Conservation (phyloP, 2,888 invertebrate genomes). For the Micropterix aruncella region DNA sequence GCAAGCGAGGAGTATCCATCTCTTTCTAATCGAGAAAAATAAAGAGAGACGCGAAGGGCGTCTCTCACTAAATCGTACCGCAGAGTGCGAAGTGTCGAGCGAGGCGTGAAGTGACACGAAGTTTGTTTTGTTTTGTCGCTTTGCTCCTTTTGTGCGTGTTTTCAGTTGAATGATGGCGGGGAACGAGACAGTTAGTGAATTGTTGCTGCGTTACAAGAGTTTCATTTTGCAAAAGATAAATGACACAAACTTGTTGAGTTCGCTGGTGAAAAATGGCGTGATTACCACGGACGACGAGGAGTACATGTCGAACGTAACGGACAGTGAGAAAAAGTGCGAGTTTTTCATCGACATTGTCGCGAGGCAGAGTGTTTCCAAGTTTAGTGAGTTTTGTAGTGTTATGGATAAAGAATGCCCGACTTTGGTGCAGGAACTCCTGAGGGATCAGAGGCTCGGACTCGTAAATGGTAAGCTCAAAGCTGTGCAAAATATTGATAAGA, state of each 20-base stretch:
- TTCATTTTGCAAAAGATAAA: slow-evolving; percentile 46
- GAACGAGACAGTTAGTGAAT: slow-evolving; percentile 40
- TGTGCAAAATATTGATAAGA: too few relatives aligned
- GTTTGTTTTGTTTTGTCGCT: not conserved
- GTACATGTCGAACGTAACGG: slow-evolving; percentile 29
- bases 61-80: too few relatives aligned
- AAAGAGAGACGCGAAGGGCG: too few relatives aligned
- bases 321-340: slow-evolving; percentile 37
- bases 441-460: slow-evolving; percentile 29
- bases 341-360: slow-evolving; percentile 46
- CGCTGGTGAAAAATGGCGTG: slow-evolving; percentile 49
- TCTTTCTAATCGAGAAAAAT: too few relatives aligned
- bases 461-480: not conserved
- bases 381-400: slow-evolving; percentile 45
- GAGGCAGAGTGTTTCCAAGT: slow-evolving; percentile 44
- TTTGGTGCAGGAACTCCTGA: slow-evolving; percentile 45
- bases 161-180: slow-evolving; percentile 34
- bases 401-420: slow-evolving; percentile 47
- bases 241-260: slow-evolving; percentile 45
- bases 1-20: too few relatives aligned
- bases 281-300: slow-evolving; percentile 47
- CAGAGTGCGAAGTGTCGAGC: too few relatives aligned
- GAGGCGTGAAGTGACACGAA: too few relatives aligned
- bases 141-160: not conserved
- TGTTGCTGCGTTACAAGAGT: slow-evolving; percentile 45